Base-by-base conservation (phyloP, 1,140 invertebrate species). In the Drosophila sp. region DNA sequence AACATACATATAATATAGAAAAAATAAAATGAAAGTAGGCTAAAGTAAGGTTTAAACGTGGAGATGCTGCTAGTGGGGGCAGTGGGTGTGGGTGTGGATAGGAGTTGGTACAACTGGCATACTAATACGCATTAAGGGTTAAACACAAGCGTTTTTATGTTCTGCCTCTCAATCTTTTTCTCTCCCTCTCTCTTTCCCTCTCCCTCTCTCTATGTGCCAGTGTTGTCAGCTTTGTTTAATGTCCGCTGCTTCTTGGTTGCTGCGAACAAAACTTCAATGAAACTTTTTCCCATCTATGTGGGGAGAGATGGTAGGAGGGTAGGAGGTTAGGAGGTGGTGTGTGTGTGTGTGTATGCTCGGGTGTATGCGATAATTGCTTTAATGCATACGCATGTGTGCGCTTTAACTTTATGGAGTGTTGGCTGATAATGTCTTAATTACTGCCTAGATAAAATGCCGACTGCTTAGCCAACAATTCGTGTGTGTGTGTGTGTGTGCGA, bases 341-440 rank as follows among this genome's bases (percentile, higher is more conserved):
- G 40, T 23, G n/a, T 50, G n/a, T 27, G 27, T 58, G 3, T 58
- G 62, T 65, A 56, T 47, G 56, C 57, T 29, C 54, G 35, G 47
- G 50, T 80, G 71, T 80, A 66, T 72, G 80, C 67, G 83, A 86
- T 86, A 86, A 86, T 86, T 86, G 83, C 83, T 86, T 86, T 86
- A 86, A 86, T 86, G 83, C 73, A 67, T 87, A 80, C 83, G 83
- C 83, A 83, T 86, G 83, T 86, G 83, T 86, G 83, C 79, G 79
- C 87, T 86, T 86, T 86, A 86, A 86, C 83, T 86, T 86, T 86
- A 86, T 86, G 83, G 83, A 86, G 83, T 86, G 83, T 86, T 86
- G 83, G 84, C 79, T 86, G 83, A 86, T 86, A 86, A 86, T 86
- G 83, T 89, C 83, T 86, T 86, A 87, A 86, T 86, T 86, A 86